phyloP scores from a whole-genome alignment of 2,797 vertebrate species.

The Dermochelys coriacea region DNA sequence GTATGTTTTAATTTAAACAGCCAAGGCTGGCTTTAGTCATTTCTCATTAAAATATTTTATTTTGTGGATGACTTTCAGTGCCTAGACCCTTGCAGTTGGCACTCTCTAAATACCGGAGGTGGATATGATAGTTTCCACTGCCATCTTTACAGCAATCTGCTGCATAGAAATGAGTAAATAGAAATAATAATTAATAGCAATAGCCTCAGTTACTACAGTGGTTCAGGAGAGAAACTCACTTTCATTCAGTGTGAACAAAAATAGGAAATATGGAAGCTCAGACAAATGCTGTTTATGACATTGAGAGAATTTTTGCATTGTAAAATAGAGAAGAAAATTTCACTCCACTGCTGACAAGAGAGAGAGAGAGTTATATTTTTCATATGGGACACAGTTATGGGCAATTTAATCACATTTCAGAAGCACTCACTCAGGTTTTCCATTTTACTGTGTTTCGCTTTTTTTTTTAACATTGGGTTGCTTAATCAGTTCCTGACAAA shows the following conservation, averaged over 20 bases:
- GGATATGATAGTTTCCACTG: neutral
- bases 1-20: neutral
- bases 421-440: slow-evolving; percentile 34
- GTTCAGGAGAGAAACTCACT: neutral
- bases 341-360: neutral
- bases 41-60: neutral
- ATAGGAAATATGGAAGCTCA: neutral
- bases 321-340: slow-evolving; percentile 31
- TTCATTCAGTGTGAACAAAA: neutral
- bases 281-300: neutral
- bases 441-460: slow-evolving; percentile 18
- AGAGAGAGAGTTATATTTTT: slow-evolving; percentile 32
- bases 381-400: slow-evolving; percentile 6
- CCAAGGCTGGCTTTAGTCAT: neutral
- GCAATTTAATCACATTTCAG: slow-evolving; percentile 61
- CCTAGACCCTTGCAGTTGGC: neutral
- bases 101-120: neutral
- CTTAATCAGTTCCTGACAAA: slow-evolving; percentile 38
- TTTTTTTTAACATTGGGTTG: slow-evolving; percentile 30
- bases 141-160: neutral
- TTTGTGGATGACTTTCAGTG: neutral
- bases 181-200: neutral
- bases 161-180: neutral
- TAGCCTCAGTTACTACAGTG: neutral
- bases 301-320: slow-evolving; percentile 25